Conservation (phyloP, 2,113 vertebrate genomes). For the Sinocyclocheilus anshuiensis region DNA sequence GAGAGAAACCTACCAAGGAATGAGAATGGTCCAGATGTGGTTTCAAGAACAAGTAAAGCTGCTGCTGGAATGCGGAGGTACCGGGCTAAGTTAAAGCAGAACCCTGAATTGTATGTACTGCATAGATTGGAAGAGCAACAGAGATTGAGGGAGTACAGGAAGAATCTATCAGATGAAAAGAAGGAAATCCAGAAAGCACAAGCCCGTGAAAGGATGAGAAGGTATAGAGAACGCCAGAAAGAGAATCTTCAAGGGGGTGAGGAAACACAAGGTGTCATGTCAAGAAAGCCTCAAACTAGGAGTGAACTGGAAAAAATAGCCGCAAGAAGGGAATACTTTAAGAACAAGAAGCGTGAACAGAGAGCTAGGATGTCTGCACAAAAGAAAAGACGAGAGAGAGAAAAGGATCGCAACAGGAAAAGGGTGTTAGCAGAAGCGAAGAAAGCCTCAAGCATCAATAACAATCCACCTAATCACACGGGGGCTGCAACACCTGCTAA, state of each 20-base stretch:
- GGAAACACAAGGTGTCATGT: too few species aligned
- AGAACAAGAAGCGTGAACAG: too few species aligned
- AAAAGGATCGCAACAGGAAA: slow-evolving; percentile 7
- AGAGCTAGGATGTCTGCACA: too few species aligned
- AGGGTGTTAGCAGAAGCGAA: background rate
- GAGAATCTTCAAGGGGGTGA: too few species aligned
- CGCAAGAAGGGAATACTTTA: too few species aligned
- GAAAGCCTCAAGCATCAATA: background rate
- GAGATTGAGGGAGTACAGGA: slow-evolving; percentile 4
- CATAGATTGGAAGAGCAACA: background rate
- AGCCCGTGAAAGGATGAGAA: background rate
- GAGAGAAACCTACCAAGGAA: background rate
- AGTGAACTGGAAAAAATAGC: background rate
- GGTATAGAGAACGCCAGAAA: too few species aligned
- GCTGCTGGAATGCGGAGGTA: slow-evolving; percentile 1
- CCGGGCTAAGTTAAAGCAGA: background rate
- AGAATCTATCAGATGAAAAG: background rate
- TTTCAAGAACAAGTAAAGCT: slow-evolving; percentile 5
- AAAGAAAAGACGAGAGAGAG: background rate
- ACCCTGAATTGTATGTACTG: background rate
- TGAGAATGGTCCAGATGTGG: slow-evolving; percentile 1
- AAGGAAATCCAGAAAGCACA: background rate
- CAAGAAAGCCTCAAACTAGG: too few species aligned
- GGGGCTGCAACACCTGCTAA: too few species aligned
- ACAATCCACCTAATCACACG: too few species aligned